Base-by-base conservation (phyloP, 2,888 invertebrate species). In the Phyto melanocephala region DNA sequence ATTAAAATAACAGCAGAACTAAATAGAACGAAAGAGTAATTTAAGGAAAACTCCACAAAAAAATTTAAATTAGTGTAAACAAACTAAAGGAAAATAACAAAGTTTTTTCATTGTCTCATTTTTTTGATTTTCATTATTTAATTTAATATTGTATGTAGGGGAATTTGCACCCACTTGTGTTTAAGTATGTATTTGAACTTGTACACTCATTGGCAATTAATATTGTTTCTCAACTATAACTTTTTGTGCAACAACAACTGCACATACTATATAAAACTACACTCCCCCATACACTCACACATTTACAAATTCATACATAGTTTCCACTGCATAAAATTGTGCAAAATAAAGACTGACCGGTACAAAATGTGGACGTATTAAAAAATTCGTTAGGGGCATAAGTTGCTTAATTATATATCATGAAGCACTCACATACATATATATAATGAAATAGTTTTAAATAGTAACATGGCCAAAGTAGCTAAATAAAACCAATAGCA, bases 121-220 rank as follows among this genome's bases (percentile, higher is more conserved):
- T 37, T 37, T 63, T 40, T 15, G 24, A 54, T 60, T 45, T 62
- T 60, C 20, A 52, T 72, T 70, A 20, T 77, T 77, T 42, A 74
- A 70, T 74, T 81, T 67, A 56, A 20, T 50, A 17, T 17, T 10
- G 24, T 6, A 15, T 15, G 45, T 58, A 17, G 10, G n/a, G 11
- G 13, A 45, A 47, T 63, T 47, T 63, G 62, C 17, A 63, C 20
- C 37, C 63, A 52, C 50, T 68, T 50, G 45, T 24, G 45, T 68
- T 77, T 70, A 65, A 75, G 20, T 20, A 58, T 70, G 63, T 47
- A 71, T 68, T 78, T 67, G 83, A 83, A 85, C 84, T 85, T 84
- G 72, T 83, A 70, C 78, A 78, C 81, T 84, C 74, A 82, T 80
- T 82, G 78, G 71, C 78, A 85, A 85, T 85, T 81, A 75, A 81